Evolutionary conservation across 2,797 vertebrate genomes (phyloP), one percentile per base, ranked within the genome.

Genomic region (Morelia viridis): DNA sequence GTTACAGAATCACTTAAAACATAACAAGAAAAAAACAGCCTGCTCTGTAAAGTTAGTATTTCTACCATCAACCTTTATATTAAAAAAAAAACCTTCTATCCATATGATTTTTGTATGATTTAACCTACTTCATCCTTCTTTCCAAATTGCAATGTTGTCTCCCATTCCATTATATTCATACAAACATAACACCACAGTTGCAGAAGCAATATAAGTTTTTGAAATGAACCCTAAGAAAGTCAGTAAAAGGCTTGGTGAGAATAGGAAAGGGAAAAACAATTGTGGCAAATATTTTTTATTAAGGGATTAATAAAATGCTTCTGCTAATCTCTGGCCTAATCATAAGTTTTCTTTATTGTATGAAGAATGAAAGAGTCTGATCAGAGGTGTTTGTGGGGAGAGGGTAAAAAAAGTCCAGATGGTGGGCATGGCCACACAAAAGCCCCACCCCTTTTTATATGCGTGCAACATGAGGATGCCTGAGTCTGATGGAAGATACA

Each of bases 211-310:
- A 60, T 50, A 9, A 17, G 7, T 58, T 57, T 60, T 61, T 15
- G 1, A n/a, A 90, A 58, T 50, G 13, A 35, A 61, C 35, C 58
- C 56, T 17, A 61, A 19, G 2, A 6, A 80, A 58, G 31, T 58
- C 56, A 80, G 26, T n/a, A 90, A 50, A 4, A 46, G 71, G 24
- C 35, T 46, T 50, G 35, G 8, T 46, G 26, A 90, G 26, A 61
- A 9, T n/a, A 22, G 13, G 17, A 83, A 90, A 71, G 35, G 41
- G 50, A 90, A 57, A 58, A 61, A 83, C 61, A 53, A 68, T 68
- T 31, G 11, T 56, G 92, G 84, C 85, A 94, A 93, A 9, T 1
- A 15, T 92, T 65, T 15, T n/a, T 92, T 88, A 50, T 53, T 76
- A 41, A 76, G 92, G 57, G 60, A 62, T 89, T 35, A 7, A 35